Base-by-base conservation (phyloP, 2,888 invertebrate species). In the Ptychoptera contaminata region DNA sequence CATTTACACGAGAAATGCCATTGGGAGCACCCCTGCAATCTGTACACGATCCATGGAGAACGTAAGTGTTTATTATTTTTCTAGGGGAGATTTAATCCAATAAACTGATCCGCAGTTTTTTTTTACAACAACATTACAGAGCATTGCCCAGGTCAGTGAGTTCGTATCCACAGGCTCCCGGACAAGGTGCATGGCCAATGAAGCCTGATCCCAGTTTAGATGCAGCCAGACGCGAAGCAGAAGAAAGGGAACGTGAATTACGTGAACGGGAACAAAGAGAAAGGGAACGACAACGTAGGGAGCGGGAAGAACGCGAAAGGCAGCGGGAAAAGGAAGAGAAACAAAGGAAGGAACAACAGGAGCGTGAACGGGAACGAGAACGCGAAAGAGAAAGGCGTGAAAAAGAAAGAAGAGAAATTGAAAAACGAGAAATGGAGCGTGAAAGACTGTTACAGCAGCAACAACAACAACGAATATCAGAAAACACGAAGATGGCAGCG, bases 21-120 rank as follows among this genome's bases (percentile, higher is more conserved):
- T 65, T 73, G 44, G 61, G 63, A 55, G 68, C 63, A 40, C 63
- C 63, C 14, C 52, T 70, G 45, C 47, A 47, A 42, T 56, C 65
- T 11, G 64, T 70, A 42, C 76, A 77, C 56, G 81, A 81, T 65
- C 77, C 79, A 8, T 81, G 80, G 80, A 69, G 79, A 63, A 71
- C 75, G 70, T 76, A 65, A 56, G 62, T 57, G 44, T 37, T 12
- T n/a, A 32, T 40, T 8, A 31, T 30, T 31, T 34, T 39, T 43
- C n/a, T 38, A 9, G 23, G 23, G 23, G 23, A 23, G 23, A 23
- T 23, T 23, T 23, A 23, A 23, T 23, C 23, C 23, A 23, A 23
- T 23, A 23, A 23, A 23, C n/a, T n/a, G 34, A 16, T 8, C 16
- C 23, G 15, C 16, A 6, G 23, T 39, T n/a, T 34, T 44, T 11